Base-by-base conservation (phyloP, 2,888 invertebrate species). In the Epiblema foenella region DNA sequence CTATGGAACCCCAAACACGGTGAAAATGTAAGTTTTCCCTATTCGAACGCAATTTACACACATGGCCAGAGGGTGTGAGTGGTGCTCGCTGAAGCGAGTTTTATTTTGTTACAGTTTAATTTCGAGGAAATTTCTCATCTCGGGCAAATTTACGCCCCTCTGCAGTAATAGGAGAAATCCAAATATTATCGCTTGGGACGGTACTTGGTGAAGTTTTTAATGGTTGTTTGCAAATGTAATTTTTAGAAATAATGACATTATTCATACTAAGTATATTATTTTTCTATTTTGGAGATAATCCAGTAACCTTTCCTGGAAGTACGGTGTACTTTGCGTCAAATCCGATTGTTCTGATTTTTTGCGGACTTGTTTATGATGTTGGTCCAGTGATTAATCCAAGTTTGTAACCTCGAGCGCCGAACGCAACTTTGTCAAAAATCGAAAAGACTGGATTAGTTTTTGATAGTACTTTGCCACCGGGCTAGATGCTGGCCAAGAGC, bases 31-130 rank as follows among this genome's bases (percentile, higher is more conserved):
- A 70, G 69, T 70, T 65, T 70, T 65, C 42, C 52, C 58, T 70
- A 70, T 70, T 70, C 42, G 52, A 65, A 59, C 65, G 42, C 63
- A 57, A 69, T 60, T 64, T 59, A 18, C 64, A 69, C 69, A 72
- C 58, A 72, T 65, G 69, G 59, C 68, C 65, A 68, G 57, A 60
- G 72, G 73, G 72, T 62, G 68, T 62, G 57, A 67, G 72, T 39
- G 58, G 54, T 66, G 68, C 66, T 62, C 73, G 68, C 68, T 72
- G 52, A 71, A 65, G 71, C 67, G 73, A 62, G 69, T 68, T 71
- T 75, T 73, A 75, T 75, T 75, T 73, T 73, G 75, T 75, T 75
- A 75, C 68, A 69, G 73, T 75, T 75, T 73, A 75, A 75, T 75
- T 75, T 75, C 66, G 68, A 62, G 72, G 71, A 75, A 75, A 75